Evolutionary conservation across 2,888 invertebrate genomes (phyloP).

Genomic region (Drosophila prostipennis): DNA sequence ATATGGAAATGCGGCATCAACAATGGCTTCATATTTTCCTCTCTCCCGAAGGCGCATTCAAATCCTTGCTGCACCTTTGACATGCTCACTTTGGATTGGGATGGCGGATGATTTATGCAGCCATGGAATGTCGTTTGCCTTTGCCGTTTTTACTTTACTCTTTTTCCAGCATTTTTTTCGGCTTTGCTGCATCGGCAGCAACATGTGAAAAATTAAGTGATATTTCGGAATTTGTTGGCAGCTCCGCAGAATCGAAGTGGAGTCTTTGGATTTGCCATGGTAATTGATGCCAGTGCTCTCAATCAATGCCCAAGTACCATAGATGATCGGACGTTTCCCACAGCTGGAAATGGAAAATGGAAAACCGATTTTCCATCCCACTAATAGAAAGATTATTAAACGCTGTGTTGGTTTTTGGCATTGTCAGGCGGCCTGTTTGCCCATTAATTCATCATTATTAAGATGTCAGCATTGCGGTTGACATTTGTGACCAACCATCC

Average conservation of each 20-base stretch:
- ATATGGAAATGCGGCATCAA: slow-evolving; percentile 74
- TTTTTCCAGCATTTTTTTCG: slow-evolving; percentile 3
- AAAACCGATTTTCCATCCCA: slow-evolving; percentile 44
- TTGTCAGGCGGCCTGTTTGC: slow-evolving; percentile 72
- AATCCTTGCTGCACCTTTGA: slow-evolving; percentile 79
- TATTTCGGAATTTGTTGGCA: slow-evolving; percentile 79
- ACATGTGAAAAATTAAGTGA: slow-evolving; percentile 79
- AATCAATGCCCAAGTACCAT: slow-evolving; percentile 65
- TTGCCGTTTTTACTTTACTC: slow-evolving; percentile 10
- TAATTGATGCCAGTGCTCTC: slow-evolving; percentile 76
- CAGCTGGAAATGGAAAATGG: slow-evolving; percentile 17
- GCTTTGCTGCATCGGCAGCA: slow-evolving; percentile 15
- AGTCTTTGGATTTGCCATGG: slow-evolving; percentile 33
- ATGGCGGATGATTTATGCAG: slow-evolving; percentile 73
- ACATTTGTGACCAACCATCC: slow-evolving; percentile 68
- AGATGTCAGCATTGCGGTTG: slow-evolving; percentile 81
- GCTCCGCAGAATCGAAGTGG: slow-evolving; percentile 47
- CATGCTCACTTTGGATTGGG: slow-evolving; percentile 64
- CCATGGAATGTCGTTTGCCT: slow-evolving; percentile 65
- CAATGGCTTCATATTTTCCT: slow-evolving; percentile 79
- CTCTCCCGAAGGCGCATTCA: slow-evolving; percentile 64
- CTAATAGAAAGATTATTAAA: slow-evolving; percentile 74
- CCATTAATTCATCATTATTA: slow-evolving; percentile 83
- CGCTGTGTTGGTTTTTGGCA: slow-evolving; percentile 45
- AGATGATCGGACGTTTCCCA: slow-evolving; percentile 33